Evolutionary conservation across 2,888 invertebrate genomes (phyloP).

Genomic region (Limenitis arthemis): DNA sequence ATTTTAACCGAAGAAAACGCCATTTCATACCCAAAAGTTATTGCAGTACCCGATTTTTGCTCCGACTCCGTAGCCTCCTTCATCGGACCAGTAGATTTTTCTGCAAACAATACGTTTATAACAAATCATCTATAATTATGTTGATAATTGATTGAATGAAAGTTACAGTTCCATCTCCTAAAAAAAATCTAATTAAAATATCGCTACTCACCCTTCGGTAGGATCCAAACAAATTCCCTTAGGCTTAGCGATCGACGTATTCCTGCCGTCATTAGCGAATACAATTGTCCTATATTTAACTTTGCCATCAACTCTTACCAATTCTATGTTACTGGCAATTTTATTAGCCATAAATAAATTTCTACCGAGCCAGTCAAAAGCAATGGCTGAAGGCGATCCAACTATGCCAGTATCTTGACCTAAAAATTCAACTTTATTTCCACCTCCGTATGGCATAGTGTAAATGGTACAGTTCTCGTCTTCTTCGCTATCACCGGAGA

Average conservation of each 20-base stretch:
- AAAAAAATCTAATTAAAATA: background rate
- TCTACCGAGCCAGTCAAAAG: slow-evolving; percentile 97
- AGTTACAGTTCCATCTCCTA: background rate
- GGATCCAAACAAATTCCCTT: slow-evolving; percentile 92
- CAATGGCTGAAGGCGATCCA: slow-evolving; percentile 91
- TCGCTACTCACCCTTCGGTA: slow-evolving; percentile 80
- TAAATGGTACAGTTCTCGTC: slow-evolving; percentile 91
- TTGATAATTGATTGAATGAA: background rate
- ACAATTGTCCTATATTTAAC: slow-evolving; percentile 87
- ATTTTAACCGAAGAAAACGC: slow-evolving; percentile 79
- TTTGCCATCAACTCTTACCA: slow-evolving; percentile 89
- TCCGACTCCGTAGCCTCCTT: slow-evolving; percentile 91
- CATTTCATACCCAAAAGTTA: slow-evolving; percentile 83
- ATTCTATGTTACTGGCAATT: slow-evolving; percentile 91
- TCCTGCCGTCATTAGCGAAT: slow-evolving; percentile 90
- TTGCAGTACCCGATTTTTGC: slow-evolving; percentile 91
- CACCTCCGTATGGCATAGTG: slow-evolving; percentile 87
- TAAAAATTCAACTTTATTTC: slow-evolving; percentile 81
- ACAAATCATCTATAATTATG: background rate
- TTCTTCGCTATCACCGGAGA: slow-evolving; percentile 76
- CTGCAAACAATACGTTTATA: slow-evolving; percentile 46
- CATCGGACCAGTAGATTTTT: slow-evolving; percentile 96
- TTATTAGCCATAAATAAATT: slow-evolving; percentile 95
- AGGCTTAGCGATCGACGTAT: slow-evolving; percentile 89
- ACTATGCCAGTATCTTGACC: slow-evolving; percentile 89